phyloP scores from a whole-genome alignment of 1,140 invertebrate species.

The Bombus affinis region DNA sequence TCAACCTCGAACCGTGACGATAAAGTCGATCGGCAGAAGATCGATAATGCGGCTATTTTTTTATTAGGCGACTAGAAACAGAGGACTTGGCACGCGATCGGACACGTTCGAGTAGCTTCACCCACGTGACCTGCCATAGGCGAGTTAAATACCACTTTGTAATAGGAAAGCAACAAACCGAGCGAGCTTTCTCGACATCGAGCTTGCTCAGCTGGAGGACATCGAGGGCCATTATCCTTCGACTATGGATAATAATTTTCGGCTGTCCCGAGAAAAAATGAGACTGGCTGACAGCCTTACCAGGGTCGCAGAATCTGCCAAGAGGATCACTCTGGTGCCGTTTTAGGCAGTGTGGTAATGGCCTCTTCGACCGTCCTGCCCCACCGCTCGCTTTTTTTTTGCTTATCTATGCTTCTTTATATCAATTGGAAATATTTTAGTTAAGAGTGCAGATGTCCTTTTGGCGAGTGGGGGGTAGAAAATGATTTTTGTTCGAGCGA shows the following conservation, averaged over 20 bases:
- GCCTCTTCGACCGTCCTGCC: background rate
- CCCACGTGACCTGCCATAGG: conserved; percentile 54
- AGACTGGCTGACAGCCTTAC: conserved; percentile 63
- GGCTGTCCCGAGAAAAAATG: conserved; percentile 69
- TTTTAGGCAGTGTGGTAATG: conserved; percentile 57
- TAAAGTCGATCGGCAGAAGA: conserved; percentile 67
- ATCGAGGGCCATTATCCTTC: background rate
- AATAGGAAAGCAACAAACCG: conserved; percentile 67
- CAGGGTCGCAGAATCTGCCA: conserved; percentile 66
- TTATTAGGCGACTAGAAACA: conserved; percentile 71
- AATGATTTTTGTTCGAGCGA: background rate
- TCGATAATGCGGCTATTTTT: conserved; percentile 75
- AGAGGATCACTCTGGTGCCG: conserved; percentile 40
- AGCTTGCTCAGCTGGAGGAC: no score
- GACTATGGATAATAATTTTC: conserved; percentile 62
- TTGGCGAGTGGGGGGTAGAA: fast-evolving
- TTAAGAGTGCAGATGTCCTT: background rate
- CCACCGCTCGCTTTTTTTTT: background rate
- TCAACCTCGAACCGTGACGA: conserved; percentile 11
- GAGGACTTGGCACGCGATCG: conserved; percentile 12
- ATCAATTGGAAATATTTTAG: background rate
- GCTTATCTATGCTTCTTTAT: no score
- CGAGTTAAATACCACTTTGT: conserved; percentile 65
- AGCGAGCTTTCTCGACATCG: background rate
- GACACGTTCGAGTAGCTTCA: conserved; percentile 18